Conservation (phyloP, 2,888 invertebrate genomes). For the Pollenia labialis region DNA sequence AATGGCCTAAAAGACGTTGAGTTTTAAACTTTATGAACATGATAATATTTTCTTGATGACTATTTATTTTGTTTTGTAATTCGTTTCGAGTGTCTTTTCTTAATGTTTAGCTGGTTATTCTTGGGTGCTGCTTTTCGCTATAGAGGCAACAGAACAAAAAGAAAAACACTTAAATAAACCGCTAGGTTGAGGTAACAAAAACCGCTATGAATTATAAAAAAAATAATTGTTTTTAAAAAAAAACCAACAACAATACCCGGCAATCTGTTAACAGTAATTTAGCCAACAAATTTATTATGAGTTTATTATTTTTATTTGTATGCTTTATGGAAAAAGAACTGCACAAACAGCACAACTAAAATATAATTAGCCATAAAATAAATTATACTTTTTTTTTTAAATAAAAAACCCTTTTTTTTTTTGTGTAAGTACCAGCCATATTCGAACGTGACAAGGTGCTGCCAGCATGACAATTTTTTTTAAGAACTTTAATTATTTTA, state of each 20-base stretch:
- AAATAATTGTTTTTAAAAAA: constrained; percentile 7
- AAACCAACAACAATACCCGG: neutral
- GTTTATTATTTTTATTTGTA: constrained; percentile 32
- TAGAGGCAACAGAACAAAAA: constrained; percentile 26
- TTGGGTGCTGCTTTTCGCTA: constrained; percentile 41
- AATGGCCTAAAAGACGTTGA: neutral
- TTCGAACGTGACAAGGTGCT: constrained; percentile 40
- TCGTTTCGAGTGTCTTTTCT: constrained; percentile 1
- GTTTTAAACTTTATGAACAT: constrained; percentile 57
- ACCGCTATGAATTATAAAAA: constrained; percentile 70
- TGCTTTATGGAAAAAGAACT: constrained; percentile 16
- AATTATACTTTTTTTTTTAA: constrained; percentile 15
- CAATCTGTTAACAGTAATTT: constrained; percentile 67
- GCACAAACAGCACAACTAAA: constrained; percentile 6
- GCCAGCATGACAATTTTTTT: constrained; percentile 46
- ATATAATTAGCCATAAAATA: constrained; percentile 63
- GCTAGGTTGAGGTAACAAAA: constrained; percentile 69
- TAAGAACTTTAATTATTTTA: constrained; percentile 31
- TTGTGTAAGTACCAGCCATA: neutral
- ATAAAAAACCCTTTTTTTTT: neutral
- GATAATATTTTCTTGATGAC: constrained; percentile 64
- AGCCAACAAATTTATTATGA: constrained; percentile 57
- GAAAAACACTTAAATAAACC: constrained; percentile 53
- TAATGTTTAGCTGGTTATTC: constrained; percentile 6
- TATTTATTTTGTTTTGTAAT: constrained; percentile 40